Percentiles rank a stretch among this genome's conserved stretches.
Evolutionary conservation across 2,113 vertebrate genomes (phyloP).

Genomic region (Seriola aureovittata): DNA sequence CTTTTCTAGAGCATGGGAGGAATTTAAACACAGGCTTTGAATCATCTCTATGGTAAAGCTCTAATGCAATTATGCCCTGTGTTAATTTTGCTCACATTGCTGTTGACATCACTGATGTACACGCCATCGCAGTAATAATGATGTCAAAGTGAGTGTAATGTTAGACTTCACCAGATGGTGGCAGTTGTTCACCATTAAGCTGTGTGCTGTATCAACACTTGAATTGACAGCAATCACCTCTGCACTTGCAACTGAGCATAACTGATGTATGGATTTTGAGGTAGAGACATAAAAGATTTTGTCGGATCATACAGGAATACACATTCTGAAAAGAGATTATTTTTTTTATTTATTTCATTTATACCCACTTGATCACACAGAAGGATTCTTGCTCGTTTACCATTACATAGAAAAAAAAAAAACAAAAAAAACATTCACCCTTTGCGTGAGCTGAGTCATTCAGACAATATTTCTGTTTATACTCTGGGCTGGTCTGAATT

Average conservation of each 20-base stretch:
- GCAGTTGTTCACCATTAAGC: constrained; percentile 76
- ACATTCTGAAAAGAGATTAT: neutral
- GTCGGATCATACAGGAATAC: constrained; percentile 6
- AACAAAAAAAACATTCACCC: neutral
- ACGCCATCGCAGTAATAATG: neutral
- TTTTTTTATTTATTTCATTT: neutral
- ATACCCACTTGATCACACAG: neutral
- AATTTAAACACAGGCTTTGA: constrained; percentile 18
- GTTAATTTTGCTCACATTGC: constrained; percentile 37
- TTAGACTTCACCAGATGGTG: constrained; percentile 74
- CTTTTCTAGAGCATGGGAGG: constrained; percentile 6
- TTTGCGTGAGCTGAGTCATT: constrained; percentile 34
- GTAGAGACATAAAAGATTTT: constrained; percentile 5
- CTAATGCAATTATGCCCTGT: constrained; percentile 7
- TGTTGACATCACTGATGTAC: neutral
- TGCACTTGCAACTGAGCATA: constrained; percentile 45
- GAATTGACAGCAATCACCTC: constrained; percentile 44
- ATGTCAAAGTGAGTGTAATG: constrained; percentile 57
- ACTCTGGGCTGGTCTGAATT: neutral
- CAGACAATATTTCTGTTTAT: constrained; percentile 12
- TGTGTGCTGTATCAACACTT: neutral
- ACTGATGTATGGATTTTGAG: constrained; percentile 18
- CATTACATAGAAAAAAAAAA: neutral
- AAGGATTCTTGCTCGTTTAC: neutral
- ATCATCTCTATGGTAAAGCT: neutral